Base-by-base conservation (phyloP, 2,888 invertebrate genomes). In the Bugula neritina region DNA sequence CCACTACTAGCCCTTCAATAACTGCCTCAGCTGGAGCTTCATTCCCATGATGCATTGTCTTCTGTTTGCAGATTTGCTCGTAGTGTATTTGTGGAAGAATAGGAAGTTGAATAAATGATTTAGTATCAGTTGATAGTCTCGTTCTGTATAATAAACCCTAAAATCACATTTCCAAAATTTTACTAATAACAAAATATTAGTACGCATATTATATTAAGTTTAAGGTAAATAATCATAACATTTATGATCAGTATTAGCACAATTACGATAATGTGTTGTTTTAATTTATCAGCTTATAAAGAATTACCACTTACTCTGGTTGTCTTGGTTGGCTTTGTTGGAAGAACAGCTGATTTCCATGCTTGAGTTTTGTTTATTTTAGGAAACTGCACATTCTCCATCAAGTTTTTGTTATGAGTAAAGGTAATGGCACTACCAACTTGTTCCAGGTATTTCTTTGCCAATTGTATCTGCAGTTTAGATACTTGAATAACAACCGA, bases 261-360 rank as follows among this genome's bases (percentile, higher is more conserved):
- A n/a, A n/a, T n/a, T n/a, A n/a, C n/a, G n/a, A n/a, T n/a, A n/a
- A n/a, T n/a, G n/a, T n/a, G n/a, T n/a, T n/a, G n/a, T n/a, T n/a
- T n/a, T n/a, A n/a, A n/a, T n/a, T n/a, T n/a, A n/a, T n/a, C n/a
- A n/a, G n/a, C n/a, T n/a, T n/a, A n/a, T n/a, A n/a, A n/a, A n/a
- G n/a, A n/a, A n/a, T n/a, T n/a, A n/a, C n/a, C n/a, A 43, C 63
- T 31, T 27, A 63, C 63, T 31, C 27, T 63, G 10, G 63, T 63
- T 31, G 63, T 63, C 31, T 63, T 63, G 10, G 63, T 63, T 2
- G 63, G 25, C 27, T 63, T 63, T 34, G 63, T 63, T 5, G 70
- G 70, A n/a, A 70, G 23, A 10, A 31, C 70, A 3, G 70, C 17
- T 10, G 70, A 70, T 54, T 70, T 70, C 70, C 70, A 70, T 54